These are phyloP conservation scores for Rhizomys pruinosus DNA, from an alignment of 2,113 vertebrate genomes.

Conservation along the genomic window DNA sequence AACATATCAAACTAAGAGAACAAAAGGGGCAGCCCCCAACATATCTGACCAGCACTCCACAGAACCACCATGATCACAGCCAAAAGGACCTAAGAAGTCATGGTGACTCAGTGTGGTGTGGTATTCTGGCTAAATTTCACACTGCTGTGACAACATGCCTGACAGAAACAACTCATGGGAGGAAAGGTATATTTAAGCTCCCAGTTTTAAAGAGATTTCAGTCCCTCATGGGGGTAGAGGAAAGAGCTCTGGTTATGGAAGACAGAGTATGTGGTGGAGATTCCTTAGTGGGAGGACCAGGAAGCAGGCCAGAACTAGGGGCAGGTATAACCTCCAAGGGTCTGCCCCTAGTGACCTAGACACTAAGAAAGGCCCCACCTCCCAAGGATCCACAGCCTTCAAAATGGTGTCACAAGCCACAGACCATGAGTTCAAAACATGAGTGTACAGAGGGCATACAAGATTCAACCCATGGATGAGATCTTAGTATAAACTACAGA, in stretches of 20 bases:
- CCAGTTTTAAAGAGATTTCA: not conserved
- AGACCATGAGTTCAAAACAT: no score
- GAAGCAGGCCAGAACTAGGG: no score
- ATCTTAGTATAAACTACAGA: not conserved
- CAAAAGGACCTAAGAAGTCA: not conserved
- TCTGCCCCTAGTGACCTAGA: no score
- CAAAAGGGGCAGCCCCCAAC: no score
- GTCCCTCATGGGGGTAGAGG: not conserved
- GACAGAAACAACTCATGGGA: not conserved
- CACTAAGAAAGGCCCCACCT: not conserved
- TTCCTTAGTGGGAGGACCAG: not conserved
- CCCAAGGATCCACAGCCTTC: not conserved
- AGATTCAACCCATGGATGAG: not conserved
- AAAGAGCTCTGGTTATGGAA: not conserved
- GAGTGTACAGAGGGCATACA: not conserved
- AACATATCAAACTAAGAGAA: not conserved
- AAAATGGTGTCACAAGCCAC: not conserved
- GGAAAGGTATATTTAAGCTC: not conserved
- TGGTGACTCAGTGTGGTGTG: rapidly evolving
- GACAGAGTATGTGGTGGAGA: not conserved
- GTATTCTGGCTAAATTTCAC: no score
- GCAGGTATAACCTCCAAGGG: not conserved
- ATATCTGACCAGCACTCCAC: not conserved
- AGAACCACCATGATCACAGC: not conserved
- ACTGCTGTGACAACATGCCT: not conserved